Conservation (phyloP, 2,113 vertebrate genomes). For the Brachionichthys hirsutus region DNA sequence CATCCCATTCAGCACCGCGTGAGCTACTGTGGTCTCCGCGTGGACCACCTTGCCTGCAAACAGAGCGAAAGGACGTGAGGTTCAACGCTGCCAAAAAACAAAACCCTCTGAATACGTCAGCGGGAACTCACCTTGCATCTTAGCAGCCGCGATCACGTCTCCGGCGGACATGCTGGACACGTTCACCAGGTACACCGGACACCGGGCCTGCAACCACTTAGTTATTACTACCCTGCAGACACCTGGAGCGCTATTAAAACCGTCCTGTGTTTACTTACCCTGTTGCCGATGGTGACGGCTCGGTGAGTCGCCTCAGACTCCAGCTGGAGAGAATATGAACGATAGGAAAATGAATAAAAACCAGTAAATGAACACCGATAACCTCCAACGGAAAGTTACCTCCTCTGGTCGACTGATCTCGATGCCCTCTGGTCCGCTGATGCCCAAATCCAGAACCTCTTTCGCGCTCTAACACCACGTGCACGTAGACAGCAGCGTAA, state of each 20-base stretch:
- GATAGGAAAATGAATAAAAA: background rate
- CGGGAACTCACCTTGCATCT: slow-evolving; percentile 88
- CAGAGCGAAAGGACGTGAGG: background rate
- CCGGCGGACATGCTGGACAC: slow-evolving; percentile 93
- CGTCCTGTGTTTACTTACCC: slow-evolving; percentile 77
- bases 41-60: slow-evolving; percentile 89
- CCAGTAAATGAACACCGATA: background rate
- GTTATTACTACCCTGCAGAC: background rate
- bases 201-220: slow-evolving; percentile 81
- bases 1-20: slow-evolving; percentile 89
- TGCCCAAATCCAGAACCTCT: slow-evolving; percentile 92
- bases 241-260: background rate
- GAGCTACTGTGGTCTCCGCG: slow-evolving; percentile 91
- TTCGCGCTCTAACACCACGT: slow-evolving; percentile 84
- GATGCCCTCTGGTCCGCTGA: slow-evolving; percentile 93
- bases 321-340: slow-evolving; percentile 75
- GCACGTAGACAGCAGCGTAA: background rate
- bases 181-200: slow-evolving; percentile 92
- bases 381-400: slow-evolving; percentile 67
- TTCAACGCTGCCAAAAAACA: background rate
- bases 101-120: background rate
- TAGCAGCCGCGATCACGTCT: slow-evolving; percentile 89
- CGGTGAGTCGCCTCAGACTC: slow-evolving; percentile 94
- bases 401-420: slow-evolving; percentile 97
- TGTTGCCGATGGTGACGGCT: slow-evolving; percentile 92